Base-by-base conservation (phyloP, 1,140 invertebrate species). In the Drosophila navojoa region DNA sequence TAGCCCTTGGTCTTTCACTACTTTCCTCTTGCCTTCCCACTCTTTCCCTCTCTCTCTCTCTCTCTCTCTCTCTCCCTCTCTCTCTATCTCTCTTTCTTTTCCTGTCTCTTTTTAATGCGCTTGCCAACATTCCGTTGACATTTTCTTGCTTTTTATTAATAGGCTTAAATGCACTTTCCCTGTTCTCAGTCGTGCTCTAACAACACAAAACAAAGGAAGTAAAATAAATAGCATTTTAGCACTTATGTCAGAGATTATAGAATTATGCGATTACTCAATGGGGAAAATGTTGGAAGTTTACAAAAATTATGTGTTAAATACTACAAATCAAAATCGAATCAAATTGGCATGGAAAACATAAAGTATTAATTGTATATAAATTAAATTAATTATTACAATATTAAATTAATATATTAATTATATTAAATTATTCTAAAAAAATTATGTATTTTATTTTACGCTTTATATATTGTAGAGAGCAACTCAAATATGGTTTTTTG, bases 41-140 rank as follows among this genome's bases (percentile, higher is more conserved):
- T 5, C 42, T 55, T 5, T 22, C 13, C 29, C 25, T 9, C 25
- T 27, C 32, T 27, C 42, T 44, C n/a, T 44, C 42, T 44, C 42
- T 44, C 42, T 15, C 42, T 4, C n/a, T 44, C 42, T 16, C 11
- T 42, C 1, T 42, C 0, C 3, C 40, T 4, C 7, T 15, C 3
- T 44, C 19, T 22, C 19, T n/a, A n/a, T 44, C 42, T 15, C 42
- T 4, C n/a, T 44, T n/a, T 16, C 11, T 42, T 0, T 42, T 3
- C 3, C 40, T 4, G 7, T 15, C 3, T 44, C n/a, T 44, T 50
- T 70, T 74, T 63, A 86, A 85, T 78, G 70, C 74, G 77, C 81
- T 81, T 77, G 62, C 52, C n/a, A 59, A 49, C 69, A 72, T 59
- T 6, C 45, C 45, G 55, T 64, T 85, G 76, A 61, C 82, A 86